These are phyloP conservation scores for Apamea sordens DNA, from an alignment of 2,888 invertebrate species.

Conservation along the genomic window DNA sequence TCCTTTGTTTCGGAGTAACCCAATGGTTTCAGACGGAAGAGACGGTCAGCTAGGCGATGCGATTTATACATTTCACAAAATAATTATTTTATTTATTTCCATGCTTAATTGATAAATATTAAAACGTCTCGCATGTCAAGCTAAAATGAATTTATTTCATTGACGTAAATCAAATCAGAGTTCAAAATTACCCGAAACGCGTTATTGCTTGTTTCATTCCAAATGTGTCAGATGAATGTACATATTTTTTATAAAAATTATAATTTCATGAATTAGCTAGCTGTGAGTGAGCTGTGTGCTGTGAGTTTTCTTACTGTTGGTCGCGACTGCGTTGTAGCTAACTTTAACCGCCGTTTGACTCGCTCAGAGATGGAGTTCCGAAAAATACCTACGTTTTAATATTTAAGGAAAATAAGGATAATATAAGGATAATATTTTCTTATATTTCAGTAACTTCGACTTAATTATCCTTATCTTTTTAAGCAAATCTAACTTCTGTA, in stretches of 20 bases:
- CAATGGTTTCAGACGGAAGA: background rate
- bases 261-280: background rate
- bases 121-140: background rate
- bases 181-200: background rate
- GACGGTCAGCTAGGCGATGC: too few relatives aligned
- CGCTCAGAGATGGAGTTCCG: background rate
- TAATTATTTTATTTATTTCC: background rate
- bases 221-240: background rate
- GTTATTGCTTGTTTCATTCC: slow-evolving; percentile 8
- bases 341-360: background rate
- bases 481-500: background rate
- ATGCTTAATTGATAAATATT: background rate
- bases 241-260: slow-evolving; percentile 13
- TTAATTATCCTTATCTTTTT: too few relatives aligned
- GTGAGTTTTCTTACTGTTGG: background rate
- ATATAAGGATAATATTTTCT: too few relatives aligned
- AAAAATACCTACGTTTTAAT: background rate
- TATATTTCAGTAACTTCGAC: background rate
- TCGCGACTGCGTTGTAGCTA: too few relatives aligned
- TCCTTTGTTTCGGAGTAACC: slow-evolving; percentile 5
- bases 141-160: background rate
- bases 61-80: background rate
- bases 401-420: background rate
- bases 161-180: background rate
- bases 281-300: too few relatives aligned